Evolutionary conservation across 2,888 invertebrate genomes (phyloP).

Genomic region (Cephus spinipes): DNA sequence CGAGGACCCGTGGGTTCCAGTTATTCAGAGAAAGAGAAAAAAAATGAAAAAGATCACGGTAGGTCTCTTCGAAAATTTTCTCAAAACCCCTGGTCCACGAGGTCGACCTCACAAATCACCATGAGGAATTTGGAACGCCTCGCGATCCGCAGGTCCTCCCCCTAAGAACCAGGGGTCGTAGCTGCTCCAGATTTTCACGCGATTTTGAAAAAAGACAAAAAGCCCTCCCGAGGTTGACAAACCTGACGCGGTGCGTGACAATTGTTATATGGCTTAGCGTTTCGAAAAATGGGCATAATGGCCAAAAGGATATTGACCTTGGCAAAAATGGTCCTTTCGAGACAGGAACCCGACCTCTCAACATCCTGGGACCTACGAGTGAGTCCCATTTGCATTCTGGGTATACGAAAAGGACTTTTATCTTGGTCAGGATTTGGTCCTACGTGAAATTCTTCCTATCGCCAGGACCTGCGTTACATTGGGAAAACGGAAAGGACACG

Average conservation of each 20-base stretch:
- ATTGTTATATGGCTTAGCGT: conserved; percentile 30
- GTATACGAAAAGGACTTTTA: neutral
- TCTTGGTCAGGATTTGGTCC: neutral
- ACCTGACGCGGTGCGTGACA: conserved; percentile 4
- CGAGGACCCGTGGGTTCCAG: neutral
- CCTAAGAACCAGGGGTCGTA: neutral
- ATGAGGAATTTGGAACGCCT: neutral
- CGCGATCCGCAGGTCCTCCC: neutral
- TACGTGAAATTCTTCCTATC: neutral
- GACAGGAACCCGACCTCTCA: neutral
- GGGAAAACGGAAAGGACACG: neutral
- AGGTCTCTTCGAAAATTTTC: neutral
- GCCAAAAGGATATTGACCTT: conserved; percentile 8
- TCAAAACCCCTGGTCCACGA: neutral
- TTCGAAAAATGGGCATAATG: conserved; percentile 17
- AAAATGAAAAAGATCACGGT: neutral
- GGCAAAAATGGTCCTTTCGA: neutral
- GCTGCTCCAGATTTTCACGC: conserved; percentile 56
- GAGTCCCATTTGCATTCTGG: neutral
- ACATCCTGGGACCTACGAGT: neutral
- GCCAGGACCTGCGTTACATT: neutral
- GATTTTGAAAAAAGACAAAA: conserved; percentile 31
- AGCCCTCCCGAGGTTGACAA: neutral
- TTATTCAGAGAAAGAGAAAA: neutral
- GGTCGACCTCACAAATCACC: neutral